These are phyloP conservation scores for Pteria penguin DNA, from an alignment of 2,888 invertebrate species.

Conservation along the genomic window DNA sequence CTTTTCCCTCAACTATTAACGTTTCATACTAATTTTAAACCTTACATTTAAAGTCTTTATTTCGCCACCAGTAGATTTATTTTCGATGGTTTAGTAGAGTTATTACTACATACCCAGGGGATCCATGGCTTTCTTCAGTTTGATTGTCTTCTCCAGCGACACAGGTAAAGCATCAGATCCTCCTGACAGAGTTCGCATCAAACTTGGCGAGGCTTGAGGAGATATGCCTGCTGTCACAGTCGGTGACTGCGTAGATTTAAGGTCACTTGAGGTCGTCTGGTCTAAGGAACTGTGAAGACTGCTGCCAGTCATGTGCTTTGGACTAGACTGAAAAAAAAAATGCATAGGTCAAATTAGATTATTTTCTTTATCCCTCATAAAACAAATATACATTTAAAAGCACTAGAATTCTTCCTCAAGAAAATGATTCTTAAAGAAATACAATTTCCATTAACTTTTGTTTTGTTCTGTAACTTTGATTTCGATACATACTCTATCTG, in stretches of 20 bases:
- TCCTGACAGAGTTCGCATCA: slow-evolving; percentile 63
- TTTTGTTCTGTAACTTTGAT: too few species aligned
- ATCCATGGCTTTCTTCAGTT: slow-evolving; percentile 82
- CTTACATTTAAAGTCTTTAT: not conserved
- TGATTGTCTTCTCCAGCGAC: slow-evolving; percentile 82
- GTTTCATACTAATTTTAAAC: not conserved
- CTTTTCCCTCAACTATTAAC: too few species aligned
- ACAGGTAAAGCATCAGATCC: slow-evolving; percentile 80
- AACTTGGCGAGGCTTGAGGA: slow-evolving; percentile 67
- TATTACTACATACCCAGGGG: slow-evolving; percentile 81
- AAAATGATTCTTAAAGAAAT: too few species aligned
- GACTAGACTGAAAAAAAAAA: too few species aligned
- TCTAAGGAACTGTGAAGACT: slow-evolving; percentile 58
- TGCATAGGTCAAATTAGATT: too few species aligned
- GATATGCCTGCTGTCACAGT: slow-evolving; percentile 68
- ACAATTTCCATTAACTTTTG: too few species aligned
- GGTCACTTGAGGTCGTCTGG: slow-evolving; percentile 63
- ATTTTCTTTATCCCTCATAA: too few species aligned
- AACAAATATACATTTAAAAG: too few species aligned
- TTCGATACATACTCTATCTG: too few species aligned
- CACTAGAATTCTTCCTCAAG: too few species aligned
- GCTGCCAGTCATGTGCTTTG: not conserved
- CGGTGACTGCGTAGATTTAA: slow-evolving; percentile 60
- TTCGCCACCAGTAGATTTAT: not conserved
- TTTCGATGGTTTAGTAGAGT: too few species aligned